Conservation (phyloP, 2,888 invertebrate genomes). For the Coelopa pilipes region DNA sequence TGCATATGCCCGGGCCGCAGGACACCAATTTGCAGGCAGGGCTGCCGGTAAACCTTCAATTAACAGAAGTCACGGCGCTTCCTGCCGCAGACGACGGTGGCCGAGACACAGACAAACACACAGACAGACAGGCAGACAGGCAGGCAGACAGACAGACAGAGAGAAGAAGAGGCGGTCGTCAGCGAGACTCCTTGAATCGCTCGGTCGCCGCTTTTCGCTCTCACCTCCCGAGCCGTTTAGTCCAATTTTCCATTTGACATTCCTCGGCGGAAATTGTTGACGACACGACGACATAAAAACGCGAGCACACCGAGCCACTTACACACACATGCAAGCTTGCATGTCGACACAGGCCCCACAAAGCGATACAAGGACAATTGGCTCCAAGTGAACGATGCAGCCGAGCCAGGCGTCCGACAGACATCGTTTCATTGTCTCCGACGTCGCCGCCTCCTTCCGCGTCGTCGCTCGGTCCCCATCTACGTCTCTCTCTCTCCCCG, state of each 20-base stretch:
- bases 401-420: no score
- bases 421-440: no score
- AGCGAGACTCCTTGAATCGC: background rate
- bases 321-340: background rate
- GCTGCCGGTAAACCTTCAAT: slow-evolving; percentile 16
- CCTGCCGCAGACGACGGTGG: background rate
- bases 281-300: slow-evolving; percentile 3
- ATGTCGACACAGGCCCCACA: background rate
- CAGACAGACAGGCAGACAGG: background rate
- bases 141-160: background rate
- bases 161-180: background rate
- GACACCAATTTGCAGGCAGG: background rate
- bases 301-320: background rate
- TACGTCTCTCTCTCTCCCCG: no score
- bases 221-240: background rate
- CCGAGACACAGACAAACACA: background rate
- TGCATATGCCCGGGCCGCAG: background rate
- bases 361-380: background rate
- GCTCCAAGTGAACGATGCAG: no score
- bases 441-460: no score
- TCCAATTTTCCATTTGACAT: slow-evolving; percentile 17
- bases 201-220: background rate
- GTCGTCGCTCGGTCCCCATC: no score
- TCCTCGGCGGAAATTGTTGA: slow-evolving; percentile 4
- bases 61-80: background rate